These are phyloP conservation scores for Cephus spinipes DNA, from an alignment of 2,888 invertebrate species.

Conservation along the genomic window DNA sequence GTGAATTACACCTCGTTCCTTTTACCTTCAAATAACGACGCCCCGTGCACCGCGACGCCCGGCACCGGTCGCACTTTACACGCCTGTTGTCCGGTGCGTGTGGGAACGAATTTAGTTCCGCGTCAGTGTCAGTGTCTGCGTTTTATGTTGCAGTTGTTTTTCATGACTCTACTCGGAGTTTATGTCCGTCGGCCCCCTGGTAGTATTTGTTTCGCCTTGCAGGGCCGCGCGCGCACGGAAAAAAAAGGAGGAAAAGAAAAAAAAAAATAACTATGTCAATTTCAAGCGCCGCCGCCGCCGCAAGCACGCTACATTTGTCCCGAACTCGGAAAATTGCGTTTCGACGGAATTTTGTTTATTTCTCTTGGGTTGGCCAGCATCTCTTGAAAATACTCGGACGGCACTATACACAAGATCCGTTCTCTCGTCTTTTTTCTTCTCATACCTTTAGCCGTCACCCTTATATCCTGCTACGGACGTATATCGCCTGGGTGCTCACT, in stretches of 20 bases:
- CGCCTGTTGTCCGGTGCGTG: background rate
- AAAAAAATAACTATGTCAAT: conserved; percentile 20
- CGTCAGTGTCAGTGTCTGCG: conserved; percentile 16
- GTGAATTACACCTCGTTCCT: too few species aligned
- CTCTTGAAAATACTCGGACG: background rate
- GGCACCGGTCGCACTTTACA: background rate
- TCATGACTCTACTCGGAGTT: conserved; percentile 26
- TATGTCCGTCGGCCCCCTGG: conserved; percentile 15
- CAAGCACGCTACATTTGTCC: conserved; percentile 24
- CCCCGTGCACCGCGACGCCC: too few species aligned
- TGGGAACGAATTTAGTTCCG: background rate
- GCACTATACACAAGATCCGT: background rate
- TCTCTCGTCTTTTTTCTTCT: background rate
- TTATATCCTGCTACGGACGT: background rate
- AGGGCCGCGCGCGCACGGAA: background rate
- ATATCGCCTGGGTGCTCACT: background rate
- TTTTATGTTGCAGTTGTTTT: conserved; percentile 32
- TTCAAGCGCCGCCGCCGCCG: conserved; percentile 12
- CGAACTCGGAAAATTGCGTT: conserved; percentile 24
- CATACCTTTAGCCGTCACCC: background rate
- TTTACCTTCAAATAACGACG: too few species aligned
- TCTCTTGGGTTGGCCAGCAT: background rate
- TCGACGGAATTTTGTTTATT: conserved; percentile 12
- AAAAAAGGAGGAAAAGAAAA: background rate
- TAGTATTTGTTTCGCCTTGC: conserved; percentile 12